These are phyloP conservation scores for Sinocyclocheilus rhinocerous DNA, from an alignment of 2,113 vertebrate species.

Conservation along the genomic window DNA sequence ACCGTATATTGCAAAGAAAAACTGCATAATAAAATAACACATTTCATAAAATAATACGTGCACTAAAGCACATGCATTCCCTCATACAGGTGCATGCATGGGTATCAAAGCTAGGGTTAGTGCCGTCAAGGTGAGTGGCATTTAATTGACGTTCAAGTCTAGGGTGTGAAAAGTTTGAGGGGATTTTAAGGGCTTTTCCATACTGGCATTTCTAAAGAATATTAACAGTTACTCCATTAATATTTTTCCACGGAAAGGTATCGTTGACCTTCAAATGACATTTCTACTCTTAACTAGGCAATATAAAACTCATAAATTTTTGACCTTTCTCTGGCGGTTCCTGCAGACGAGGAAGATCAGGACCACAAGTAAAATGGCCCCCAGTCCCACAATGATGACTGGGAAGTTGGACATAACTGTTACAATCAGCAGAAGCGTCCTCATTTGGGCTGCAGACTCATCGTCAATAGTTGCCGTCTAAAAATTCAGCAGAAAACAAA, in stretches of 20 bases:
- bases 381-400: constrained; percentile 76
- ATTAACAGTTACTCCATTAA: background rate
- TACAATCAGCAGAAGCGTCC: constrained; percentile 74
- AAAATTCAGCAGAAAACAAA: background rate
- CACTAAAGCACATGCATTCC: constrained; percentile 41
- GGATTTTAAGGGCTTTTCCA: background rate
- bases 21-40: background rate
- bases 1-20: background rate
- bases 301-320: background rate
- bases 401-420: constrained; percentile 78
- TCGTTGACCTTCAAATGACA: background rate
- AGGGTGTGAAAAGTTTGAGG: background rate
- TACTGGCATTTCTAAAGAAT: background rate
- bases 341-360: constrained; percentile 75
- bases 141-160: background rate
- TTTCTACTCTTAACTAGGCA: background rate
- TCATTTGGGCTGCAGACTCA: constrained; percentile 74
- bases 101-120: background rate
- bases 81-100: constrained; percentile 34
- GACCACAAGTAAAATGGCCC: constrained; percentile 74
- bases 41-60: constrained; percentile 35
- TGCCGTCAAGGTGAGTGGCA: background rate
- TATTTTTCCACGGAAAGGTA: background rate
- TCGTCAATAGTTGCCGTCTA: constrained; percentile 78
- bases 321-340: constrained; percentile 79